phyloP scores from a whole-genome alignment of 2,888 invertebrate species.

The Beris chalybata region DNA sequence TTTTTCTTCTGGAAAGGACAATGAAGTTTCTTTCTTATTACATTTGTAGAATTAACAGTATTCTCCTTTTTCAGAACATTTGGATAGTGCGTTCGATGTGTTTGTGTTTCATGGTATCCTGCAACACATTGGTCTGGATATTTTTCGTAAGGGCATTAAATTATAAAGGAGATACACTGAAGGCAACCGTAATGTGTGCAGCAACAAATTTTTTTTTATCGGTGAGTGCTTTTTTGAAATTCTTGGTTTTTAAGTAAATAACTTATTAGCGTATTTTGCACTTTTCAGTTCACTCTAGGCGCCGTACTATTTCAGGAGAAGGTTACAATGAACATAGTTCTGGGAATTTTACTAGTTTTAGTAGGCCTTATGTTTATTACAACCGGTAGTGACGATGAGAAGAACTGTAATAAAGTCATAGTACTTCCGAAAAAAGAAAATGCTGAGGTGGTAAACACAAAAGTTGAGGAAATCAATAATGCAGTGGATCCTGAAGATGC shows the following conservation, averaged over 20 bases:
- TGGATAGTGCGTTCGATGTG: constrained; percentile 51
- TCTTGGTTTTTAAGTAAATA: not conserved
- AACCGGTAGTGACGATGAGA: constrained; percentile 50
- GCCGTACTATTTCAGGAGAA: constrained; percentile 8
- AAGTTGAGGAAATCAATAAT: not conserved
- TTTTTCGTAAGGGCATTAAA: constrained; percentile 64
- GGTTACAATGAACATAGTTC: not conserved
- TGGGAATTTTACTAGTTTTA: constrained; percentile 18
- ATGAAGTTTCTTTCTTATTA: too few relatives aligned
- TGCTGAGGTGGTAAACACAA: not conserved
- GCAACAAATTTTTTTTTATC: constrained; percentile 65
- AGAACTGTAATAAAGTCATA: not conserved
- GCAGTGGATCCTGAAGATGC: not conserved
- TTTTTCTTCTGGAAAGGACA: too few relatives aligned
- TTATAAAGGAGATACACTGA: constrained; percentile 59
- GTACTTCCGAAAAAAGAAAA: not conserved
- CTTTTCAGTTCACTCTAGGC: constrained; percentile 14
- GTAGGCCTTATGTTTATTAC: constrained; percentile 42
- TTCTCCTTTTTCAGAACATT: constrained; percentile 49
- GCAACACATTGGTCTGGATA: constrained; percentile 62
- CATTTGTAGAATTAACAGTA: not conserved
- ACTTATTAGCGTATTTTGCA: not conserved
- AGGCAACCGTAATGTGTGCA: constrained; percentile 62
- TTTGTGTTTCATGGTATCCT: constrained; percentile 59
- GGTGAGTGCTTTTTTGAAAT: constrained; percentile 50